Percentiles rank a stretch among this genome's conserved stretches.
Conservation (phyloP, 2,888 invertebrate genomes). For the Acleris emargana region DNA sequence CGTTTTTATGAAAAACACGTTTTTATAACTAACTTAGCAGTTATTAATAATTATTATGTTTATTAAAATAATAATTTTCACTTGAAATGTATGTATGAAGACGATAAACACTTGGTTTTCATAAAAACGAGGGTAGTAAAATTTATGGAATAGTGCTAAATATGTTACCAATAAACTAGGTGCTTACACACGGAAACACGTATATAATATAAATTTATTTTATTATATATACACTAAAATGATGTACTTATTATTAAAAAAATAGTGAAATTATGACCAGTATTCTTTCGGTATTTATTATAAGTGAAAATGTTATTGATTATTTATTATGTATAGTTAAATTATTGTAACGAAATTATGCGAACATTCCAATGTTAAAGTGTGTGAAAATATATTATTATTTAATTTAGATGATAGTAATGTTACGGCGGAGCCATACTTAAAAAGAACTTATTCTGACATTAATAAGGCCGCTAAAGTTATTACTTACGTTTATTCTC, state of each 20-base stretch:
- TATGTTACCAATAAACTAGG: slow-evolving; percentile 29
- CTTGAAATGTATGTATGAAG: too few species aligned
- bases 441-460: too few species aligned
- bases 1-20: slow-evolving; percentile 12
- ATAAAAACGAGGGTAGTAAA: neutral
- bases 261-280: slow-evolving; percentile 29
- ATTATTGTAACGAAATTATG: slow-evolving; percentile 2
- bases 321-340: slow-evolving; percentile 4
- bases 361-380: neutral
- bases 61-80: neutral
- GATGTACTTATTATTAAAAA: slow-evolving; percentile 15
- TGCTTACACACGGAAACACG: slow-evolving; percentile 24
- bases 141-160: slow-evolving; percentile 18
- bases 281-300: slow-evolving; percentile 35
- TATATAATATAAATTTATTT: slow-evolving; percentile 10
- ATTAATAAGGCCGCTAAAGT: too few species aligned
- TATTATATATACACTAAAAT: slow-evolving; percentile 9
- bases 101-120: neutral
- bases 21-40: neutral
- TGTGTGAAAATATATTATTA: neutral
- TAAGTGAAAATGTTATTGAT: slow-evolving; percentile 10
- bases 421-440: too few species aligned
- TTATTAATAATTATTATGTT: neutral
- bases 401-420: too few species aligned
- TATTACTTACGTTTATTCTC: too few species aligned